A percentile compares a stretch with the other conserved stretches of the same genome.
phyloP scores from a whole-genome alignment of 2,888 invertebrate genomes.

The Lasioglossum malachurum region DNA sequence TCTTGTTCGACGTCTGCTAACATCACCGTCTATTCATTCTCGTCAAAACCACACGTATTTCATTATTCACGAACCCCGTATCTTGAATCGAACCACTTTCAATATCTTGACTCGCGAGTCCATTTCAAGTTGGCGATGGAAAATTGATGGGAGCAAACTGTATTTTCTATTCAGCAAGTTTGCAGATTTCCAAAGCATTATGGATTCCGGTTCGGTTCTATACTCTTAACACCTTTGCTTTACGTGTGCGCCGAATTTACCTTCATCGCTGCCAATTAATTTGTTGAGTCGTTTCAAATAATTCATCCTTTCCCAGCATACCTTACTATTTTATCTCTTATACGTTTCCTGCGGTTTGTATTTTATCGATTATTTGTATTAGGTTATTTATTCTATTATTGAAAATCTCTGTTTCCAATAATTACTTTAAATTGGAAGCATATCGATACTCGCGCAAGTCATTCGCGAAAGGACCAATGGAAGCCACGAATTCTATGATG shows the following conservation, averaged over 20 bases:
- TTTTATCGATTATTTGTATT: background rate
- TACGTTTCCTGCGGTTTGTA: background rate
- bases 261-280: background rate
- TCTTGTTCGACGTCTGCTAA: constrained; percentile 7
- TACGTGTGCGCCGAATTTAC: background rate
- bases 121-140: background rate
- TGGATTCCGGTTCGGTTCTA: background rate
- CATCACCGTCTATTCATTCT: constrained; percentile 21
- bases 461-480: background rate
- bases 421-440: no score
- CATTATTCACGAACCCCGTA: constrained; percentile 29
- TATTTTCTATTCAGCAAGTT: background rate
- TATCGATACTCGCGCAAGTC: background rate
- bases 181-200: background rate
- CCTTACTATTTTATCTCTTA: background rate
- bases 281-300: background rate
- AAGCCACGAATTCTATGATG: background rate
- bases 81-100: constrained; percentile 20
- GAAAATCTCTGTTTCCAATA: background rate
- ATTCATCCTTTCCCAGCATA: background rate
- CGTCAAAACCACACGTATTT: background rate
- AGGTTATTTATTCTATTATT: background rate
- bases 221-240: background rate
- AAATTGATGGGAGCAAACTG: background rate
- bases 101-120: constrained; percentile 1